These are phyloP conservation scores for Eulemur mongoz DNA, from an alignment of 2,797 vertebrate species.

Conservation along the genomic window DNA sequence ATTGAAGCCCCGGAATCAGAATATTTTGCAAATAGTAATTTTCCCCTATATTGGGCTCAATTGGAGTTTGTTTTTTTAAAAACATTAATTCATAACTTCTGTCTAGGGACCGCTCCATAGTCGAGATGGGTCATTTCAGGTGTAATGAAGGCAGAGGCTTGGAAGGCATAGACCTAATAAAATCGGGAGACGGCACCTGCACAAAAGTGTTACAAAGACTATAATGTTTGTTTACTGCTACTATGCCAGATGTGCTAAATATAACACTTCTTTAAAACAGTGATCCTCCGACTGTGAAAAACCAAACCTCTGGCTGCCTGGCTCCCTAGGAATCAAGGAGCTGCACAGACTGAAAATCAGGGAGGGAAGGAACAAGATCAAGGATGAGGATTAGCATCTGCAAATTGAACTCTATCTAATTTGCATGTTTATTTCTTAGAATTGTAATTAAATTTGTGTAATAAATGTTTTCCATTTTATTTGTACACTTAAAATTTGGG, in stretches of 20 bases:
- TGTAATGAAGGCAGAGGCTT: slow-evolving; percentile 50
- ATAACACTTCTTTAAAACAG: slow-evolving; percentile 75
- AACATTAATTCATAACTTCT: slow-evolving; percentile 64
- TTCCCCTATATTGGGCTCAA: not conserved
- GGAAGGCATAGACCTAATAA: slow-evolving; percentile 37
- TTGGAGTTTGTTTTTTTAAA: slow-evolving; percentile 46
- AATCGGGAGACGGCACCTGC: slow-evolving; percentile 42
- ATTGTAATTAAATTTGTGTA: slow-evolving; percentile 84
- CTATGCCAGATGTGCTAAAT: slow-evolving; percentile 78
- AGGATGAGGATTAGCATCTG: slow-evolving; percentile 83
- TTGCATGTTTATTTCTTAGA: slow-evolving; percentile 87
- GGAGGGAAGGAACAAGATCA: slow-evolving; percentile 71
- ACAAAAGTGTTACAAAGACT: slow-evolving; percentile 64
- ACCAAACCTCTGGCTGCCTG: slow-evolving; percentile 66
- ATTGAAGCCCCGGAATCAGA: slow-evolving; percentile 30
- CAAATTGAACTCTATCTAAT: slow-evolving; percentile 84
- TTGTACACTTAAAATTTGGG: slow-evolving; percentile 72
- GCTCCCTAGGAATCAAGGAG: slow-evolving; percentile 74
- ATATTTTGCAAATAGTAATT: slow-evolving; percentile 53
- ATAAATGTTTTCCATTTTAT: slow-evolving; percentile 82
- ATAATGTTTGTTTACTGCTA: slow-evolving; percentile 71
- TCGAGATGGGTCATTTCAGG: slow-evolving; percentile 69
- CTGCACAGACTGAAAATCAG: slow-evolving; percentile 75
- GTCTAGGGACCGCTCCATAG: slow-evolving; percentile 45
- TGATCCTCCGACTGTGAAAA: slow-evolving; percentile 77